A percentile compares a stretch with the other conserved stretches of the same genome.
These are phyloP conservation scores for Enteromius trimaculatus DNA, from an alignment of 2,797 vertebrate species.

Conservation along the genomic window DNA sequence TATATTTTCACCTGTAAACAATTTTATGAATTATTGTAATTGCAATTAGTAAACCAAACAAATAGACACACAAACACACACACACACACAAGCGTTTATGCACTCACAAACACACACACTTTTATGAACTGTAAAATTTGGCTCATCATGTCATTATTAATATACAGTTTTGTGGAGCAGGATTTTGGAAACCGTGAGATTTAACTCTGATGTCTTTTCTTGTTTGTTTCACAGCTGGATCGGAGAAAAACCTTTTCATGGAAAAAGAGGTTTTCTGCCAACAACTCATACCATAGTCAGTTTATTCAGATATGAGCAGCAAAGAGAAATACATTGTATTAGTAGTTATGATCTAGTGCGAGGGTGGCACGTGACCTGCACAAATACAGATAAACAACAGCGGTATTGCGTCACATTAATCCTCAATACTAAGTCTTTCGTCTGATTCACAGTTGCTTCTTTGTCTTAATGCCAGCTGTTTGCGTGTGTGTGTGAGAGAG, in stretches of 20 bases:
- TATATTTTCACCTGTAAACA: too few relatives aligned
- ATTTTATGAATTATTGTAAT: too few relatives aligned
- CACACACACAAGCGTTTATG: too few relatives aligned
- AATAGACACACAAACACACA: too few relatives aligned
- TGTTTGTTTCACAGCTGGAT: not conserved
- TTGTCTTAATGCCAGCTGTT: slow-evolving; percentile 68
- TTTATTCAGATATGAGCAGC: not conserved
- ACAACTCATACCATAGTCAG: not conserved
- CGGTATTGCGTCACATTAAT: slow-evolving; percentile 33
- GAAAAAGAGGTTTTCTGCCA: not conserved
- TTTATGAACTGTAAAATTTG: too few relatives aligned
- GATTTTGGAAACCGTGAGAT: not conserved
- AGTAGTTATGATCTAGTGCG: not conserved
- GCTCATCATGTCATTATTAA: not conserved
- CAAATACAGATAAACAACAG: not conserved
- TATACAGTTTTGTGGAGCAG: not conserved
- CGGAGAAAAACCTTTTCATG: not conserved
- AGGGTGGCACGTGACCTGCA: not conserved
- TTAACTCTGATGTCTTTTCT: not conserved
- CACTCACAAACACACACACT: too few relatives aligned
- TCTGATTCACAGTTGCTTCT: slow-evolving; percentile 66
- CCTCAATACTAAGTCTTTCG: slow-evolving; percentile 27
- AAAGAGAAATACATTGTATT: not conserved
- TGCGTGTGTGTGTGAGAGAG: slow-evolving; percentile 37
- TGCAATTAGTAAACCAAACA: too few relatives aligned